Base-by-base conservation (phyloP, 2,113 vertebrate genomes). In the Notothenia coriiceps region DNA sequence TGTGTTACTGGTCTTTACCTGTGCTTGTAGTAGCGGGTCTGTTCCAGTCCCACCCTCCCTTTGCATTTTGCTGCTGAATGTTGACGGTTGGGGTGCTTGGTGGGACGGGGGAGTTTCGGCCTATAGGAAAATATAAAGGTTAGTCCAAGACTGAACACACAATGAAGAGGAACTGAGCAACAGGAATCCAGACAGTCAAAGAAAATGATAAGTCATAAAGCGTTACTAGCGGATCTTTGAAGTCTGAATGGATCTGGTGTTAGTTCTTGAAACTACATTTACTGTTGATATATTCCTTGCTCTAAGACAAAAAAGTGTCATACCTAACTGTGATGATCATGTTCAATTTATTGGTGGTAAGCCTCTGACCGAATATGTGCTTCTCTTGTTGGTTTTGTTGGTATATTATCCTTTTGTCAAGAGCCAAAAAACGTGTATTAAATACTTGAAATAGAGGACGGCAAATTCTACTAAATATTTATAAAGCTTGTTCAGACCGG, bases 11-110 rank as follows among this genome's bases (percentile, higher is more conserved):
- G 7, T 47, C 10, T 25, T 1, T 59, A 93, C 88, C 94, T 86
- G 92, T 70, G 89, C 82, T 91, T 69, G 94, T 84, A 10, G 92
- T 82, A 6, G 91, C 92, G 2, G 96, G 78, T 93, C 95, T 97
- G 84, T 96, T 96, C 98, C 98, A 99, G 82, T 99, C 97, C 98
- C 98, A 99, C 6, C 94, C 94, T 87, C 96, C 89, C 84, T 95
- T 96, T 85, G 97, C 88, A 75, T 97, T 98, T 84, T 96, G 96
- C 74, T 99, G 97, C 74, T 98, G 97, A 90, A 99, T 96, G 88
- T 97, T 98, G 85, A 99, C 97, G 0, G 96, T 96, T 33, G 98
- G 96, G 14, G 96, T 96, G 83, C 93, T 89, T 0, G 97, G 96
- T 29, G 95, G 95, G 82, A 94, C 93, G 0, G 95, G 95, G 17